A percentile compares a stretch with the other conserved stretches of the same genome.
These are phyloP conservation scores for Anagyrus pseudococci DNA, from an alignment of 2,888 invertebrate species.

Conservation along the genomic window DNA sequence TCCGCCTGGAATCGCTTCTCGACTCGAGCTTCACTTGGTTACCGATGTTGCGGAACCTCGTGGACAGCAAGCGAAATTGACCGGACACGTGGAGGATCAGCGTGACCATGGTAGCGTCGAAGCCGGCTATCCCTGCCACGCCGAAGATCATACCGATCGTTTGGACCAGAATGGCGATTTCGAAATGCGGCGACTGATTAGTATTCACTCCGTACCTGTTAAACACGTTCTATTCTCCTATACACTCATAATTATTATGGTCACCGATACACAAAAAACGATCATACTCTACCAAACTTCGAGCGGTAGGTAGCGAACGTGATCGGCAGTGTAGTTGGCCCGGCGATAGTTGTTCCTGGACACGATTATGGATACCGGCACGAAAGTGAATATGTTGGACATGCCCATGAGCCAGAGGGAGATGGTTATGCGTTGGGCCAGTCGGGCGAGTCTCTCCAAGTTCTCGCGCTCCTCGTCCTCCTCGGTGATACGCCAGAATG, in stretches of 20 bases:
- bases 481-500: conserved; percentile 35
- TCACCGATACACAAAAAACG: not conserved
- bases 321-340: not conserved
- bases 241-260: not conserved
- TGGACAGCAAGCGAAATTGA: conserved; percentile 41
- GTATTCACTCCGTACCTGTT: conserved; percentile 41
- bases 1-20: not conserved
- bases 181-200: conserved; percentile 31
- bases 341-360: conserved; percentile 24
- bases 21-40: not conserved
- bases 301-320: conserved; percentile 36
- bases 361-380: conserved; percentile 13
- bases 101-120: conserved; percentile 40
- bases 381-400: conserved; percentile 32
- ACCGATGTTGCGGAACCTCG: conserved; percentile 38
- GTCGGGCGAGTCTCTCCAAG: conserved; percentile 31
- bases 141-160: conserved; percentile 26
- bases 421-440: conserved; percentile 35
- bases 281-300: conserved; percentile 37
- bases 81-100: conserved; percentile 41
- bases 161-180: conserved; percentile 39
- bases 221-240: too few species aligned
- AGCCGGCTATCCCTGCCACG: conserved; percentile 25
- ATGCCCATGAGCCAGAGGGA: conserved; percentile 26
- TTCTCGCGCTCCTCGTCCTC: conserved; percentile 27